Percentiles rank a stretch among this genome's conserved stretches.
Conservation (phyloP, 2,797 vertebrate genomes). For the Cryptoprocta ferox region DNA sequence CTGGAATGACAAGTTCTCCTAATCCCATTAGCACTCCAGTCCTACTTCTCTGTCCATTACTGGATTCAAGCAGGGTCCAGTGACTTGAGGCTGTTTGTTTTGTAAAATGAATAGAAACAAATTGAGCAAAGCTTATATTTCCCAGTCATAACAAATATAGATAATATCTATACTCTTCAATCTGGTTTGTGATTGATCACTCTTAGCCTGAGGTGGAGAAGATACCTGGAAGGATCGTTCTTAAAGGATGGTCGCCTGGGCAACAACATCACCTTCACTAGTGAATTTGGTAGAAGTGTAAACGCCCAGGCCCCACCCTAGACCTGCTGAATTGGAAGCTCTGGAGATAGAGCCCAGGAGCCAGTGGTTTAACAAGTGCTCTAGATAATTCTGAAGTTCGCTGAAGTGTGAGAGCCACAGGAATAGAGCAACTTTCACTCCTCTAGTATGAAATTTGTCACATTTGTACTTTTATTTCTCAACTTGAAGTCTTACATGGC, state of each 20-base stretch:
- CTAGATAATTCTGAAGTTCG: background rate
- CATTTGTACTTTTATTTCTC: background rate
- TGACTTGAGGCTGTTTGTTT: background rate
- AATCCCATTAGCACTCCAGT: background rate
- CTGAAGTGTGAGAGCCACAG: background rate
- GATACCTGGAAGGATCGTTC: background rate
- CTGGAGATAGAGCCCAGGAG: background rate
- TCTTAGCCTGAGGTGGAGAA: background rate
- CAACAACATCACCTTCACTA: background rate
- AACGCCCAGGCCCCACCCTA: background rate
- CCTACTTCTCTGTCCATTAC: background rate
- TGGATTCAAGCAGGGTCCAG: background rate
- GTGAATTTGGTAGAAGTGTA: background rate
- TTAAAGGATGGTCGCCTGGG: background rate
- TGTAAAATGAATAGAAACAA: background rate
- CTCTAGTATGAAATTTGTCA: background rate
- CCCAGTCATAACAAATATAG: background rate
- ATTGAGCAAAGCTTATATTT: background rate
- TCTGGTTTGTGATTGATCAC: background rate
- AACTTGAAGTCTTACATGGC: background rate
- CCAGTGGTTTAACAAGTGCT: background rate
- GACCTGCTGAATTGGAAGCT: background rate
- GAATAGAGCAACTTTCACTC: background rate
- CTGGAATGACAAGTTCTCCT: background rate
- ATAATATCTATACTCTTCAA: background rate